Evolutionary conservation across 2,113 vertebrate species (phyloP).

Genomic region (Capreolus pygargus): DNA sequence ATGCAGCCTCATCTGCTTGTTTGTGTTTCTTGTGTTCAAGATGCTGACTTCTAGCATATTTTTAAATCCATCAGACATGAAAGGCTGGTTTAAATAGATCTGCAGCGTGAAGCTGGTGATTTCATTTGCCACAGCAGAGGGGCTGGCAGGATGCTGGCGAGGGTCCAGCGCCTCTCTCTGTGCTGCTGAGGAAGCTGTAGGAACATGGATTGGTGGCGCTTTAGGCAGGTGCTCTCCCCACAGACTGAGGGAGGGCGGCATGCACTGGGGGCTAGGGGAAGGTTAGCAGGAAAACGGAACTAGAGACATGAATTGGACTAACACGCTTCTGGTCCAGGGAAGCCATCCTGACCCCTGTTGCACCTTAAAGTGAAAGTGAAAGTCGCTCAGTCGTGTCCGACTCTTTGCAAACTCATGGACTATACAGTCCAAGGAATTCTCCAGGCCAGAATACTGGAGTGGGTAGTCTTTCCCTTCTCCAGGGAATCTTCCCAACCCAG

Average conservation of each 20-base stretch:
- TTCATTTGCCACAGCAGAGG: slow-evolving; percentile 36
- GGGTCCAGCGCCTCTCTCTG: neutral
- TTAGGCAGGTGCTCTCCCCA: neutral
- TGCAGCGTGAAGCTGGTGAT: slow-evolving; percentile 44
- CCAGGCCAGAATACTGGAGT: too few species aligned
- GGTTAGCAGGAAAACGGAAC: neutral
- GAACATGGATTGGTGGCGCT: neutral
- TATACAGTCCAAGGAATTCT: neutral
- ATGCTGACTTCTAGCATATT: slow-evolving; percentile 56
- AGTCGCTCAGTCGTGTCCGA: fast-evolving
- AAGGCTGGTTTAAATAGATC: slow-evolving; percentile 65
- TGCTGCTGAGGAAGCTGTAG: neutral
- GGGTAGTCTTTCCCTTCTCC: neutral
- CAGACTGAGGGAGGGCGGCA: neutral
- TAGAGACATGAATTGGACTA: neutral
- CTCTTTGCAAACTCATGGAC: neutral
- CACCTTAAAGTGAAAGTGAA: neutral
- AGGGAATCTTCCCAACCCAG: neutral
- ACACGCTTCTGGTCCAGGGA: neutral
- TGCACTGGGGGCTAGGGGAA: neutral
- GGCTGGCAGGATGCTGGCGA: neutral
- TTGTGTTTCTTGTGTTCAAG: slow-evolving; percentile 51
- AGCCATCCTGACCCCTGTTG: neutral
- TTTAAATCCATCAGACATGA: slow-evolving; percentile 67
- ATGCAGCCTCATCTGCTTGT: slow-evolving; percentile 29